Evolutionary conservation across 2,888 invertebrate genomes (phyloP), one percentile per base, ranked within the genome.

Genomic region (Caenorhabditis sinica): DNA sequence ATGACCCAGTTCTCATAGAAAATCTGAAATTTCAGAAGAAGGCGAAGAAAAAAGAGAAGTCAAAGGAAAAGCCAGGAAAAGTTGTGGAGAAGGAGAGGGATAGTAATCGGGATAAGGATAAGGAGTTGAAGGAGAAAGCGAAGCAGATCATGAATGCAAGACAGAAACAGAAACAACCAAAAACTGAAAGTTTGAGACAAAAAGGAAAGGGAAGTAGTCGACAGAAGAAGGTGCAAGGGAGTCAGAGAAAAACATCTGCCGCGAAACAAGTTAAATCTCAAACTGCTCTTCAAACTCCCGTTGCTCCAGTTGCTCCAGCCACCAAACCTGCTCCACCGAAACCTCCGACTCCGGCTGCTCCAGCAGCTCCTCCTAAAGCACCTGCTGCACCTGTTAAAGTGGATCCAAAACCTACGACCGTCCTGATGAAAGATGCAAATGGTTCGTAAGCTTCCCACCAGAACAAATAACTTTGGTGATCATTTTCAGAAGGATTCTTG

Each of bases 401-500:
- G 40, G 40, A 40, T 6, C 40, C 8, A 13, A 40, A 40, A 40
- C 11, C 40, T 11, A 11, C 40, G 53, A 28, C 66, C 8, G 8
- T 53, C 53, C 36, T 28, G 40, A 40, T 33, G 17, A 73, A 36
- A 11, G 73, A 73, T 8, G 61, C 73, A 0, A 73, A 73, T 51
- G 73, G 72, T 72, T 9, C 20, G 61, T 13, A 11, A 25, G 28
- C 4, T 20, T n/a, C 33, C 53, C 1, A 23, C 13, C 30, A 30
- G n/a, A 15, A 17, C 33, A 4, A 15, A 28, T 49, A n/a, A n/a
- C 1, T 49, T 36, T 30, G 25, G 25, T 66, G n/a, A 45, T 20
- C 0, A 5, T 45, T 43, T 74, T 25, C 65, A 74, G 75, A 76
- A 33, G 76, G 76, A 58, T 76, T 76, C 51, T 68, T 76, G 36